Conservation (phyloP, 1,140 invertebrate genomes). For the Hycleus phaleratus region DNA sequence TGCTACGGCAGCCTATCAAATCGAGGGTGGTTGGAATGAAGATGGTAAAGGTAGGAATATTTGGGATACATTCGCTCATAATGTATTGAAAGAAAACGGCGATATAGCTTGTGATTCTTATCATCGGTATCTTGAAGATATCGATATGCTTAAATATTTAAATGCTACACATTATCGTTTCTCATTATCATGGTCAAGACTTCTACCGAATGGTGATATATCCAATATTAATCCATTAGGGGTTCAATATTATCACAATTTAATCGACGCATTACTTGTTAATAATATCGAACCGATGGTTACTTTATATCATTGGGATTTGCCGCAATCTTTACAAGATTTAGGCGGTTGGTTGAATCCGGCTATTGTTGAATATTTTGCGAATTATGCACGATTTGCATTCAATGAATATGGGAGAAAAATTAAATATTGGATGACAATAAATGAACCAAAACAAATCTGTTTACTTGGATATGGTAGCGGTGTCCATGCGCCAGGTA, state of each 20-base stretch:
- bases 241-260: constrained; percentile 53
- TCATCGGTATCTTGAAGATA: constrained; percentile 48
- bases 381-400: constrained; percentile 31
- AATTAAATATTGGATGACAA: constrained; percentile 45
- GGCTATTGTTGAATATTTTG: constrained; percentile 33
- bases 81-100: constrained; percentile 45
- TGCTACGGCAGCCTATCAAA: constrained; percentile 36
- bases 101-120: constrained; percentile 53
- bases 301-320: constrained; percentile 39
- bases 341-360: constrained; percentile 37
- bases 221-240: constrained; percentile 41
- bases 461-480: constrained; percentile 24
- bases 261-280: constrained; percentile 50
- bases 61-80: constrained; percentile 50
- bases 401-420: constrained; percentile 26
- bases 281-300: constrained; percentile 57
- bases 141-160: constrained; percentile 41
- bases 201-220: not conserved
- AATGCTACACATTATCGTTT: constrained; percentile 46
- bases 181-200: constrained; percentile 52
- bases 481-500: constrained; percentile 22
- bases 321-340: constrained; percentile 34
- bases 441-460: constrained; percentile 44
- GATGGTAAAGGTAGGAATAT: constrained; percentile 43
- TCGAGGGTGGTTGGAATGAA: constrained; percentile 39